These are phyloP conservation scores for Chrysemys picta DNA, from an alignment of 2,113 vertebrate genomes.

Conservation along the genomic window DNA sequence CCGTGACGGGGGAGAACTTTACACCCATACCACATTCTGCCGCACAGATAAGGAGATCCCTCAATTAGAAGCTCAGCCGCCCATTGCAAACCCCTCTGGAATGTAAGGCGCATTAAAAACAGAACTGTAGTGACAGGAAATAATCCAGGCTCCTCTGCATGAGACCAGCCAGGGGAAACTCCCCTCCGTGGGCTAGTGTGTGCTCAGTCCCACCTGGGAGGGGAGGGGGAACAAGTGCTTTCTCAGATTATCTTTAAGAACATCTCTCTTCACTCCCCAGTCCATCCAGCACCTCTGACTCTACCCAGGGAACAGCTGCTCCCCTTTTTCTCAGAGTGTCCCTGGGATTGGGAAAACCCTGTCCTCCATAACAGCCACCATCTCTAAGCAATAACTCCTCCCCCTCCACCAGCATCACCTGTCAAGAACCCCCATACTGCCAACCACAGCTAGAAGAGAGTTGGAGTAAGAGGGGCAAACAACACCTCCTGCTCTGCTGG, in stretches of 20 bases:
- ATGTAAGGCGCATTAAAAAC: background rate
- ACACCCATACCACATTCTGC: background rate
- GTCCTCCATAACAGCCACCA: constrained; percentile 3
- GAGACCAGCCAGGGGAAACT: background rate
- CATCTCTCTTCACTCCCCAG: background rate
- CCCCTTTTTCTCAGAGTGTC: background rate
- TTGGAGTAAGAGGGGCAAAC: no score
- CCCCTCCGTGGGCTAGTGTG: background rate
- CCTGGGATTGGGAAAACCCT: background rate
- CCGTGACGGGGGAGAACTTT: background rate
- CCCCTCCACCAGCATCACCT: background rate
- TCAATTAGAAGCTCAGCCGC: background rate
- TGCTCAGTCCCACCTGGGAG: background rate
- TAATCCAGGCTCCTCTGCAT: background rate
- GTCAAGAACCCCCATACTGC: background rate
- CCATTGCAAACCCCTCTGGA: background rate
- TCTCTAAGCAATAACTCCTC: background rate
- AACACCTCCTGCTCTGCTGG: no score
- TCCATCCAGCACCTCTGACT: background rate
- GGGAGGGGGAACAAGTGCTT: background rate
- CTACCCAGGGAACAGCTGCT: background rate
- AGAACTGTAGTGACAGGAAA: constrained; percentile 18
- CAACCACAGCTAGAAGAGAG: no score
- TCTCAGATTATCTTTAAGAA: background rate
- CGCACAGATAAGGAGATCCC: constrained; percentile 5